Percentiles rank a stretch among this genome's conserved stretches.
Conservation (phyloP, 2,113 vertebrate genomes). For the Cnemophilus loriae region DNA sequence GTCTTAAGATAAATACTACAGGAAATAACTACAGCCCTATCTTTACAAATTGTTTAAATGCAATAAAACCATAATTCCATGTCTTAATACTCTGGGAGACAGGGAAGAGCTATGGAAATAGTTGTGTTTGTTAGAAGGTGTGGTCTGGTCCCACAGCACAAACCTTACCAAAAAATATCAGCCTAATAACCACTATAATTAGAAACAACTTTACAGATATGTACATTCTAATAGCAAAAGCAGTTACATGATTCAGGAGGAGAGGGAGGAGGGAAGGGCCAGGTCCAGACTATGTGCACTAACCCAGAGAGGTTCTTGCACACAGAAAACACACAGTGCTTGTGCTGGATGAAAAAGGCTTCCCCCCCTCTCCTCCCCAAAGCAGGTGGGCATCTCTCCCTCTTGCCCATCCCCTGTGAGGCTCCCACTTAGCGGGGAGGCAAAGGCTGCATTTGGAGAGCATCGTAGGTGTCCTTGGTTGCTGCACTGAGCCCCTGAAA, state of each 20-base stretch:
- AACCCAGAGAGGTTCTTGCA: background rate
- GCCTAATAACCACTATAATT: background rate
- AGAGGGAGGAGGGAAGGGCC: background rate
- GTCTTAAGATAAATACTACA: constrained; percentile 4
- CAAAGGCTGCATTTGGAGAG: constrained; percentile 84
- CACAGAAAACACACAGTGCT: background rate
- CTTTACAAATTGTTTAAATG: background rate
- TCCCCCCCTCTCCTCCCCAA: background rate
- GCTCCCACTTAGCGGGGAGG: constrained; percentile 55
- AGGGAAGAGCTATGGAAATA: background rate
- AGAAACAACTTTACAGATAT: constrained; percentile 36
- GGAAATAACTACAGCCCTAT: background rate
- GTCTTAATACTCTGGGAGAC: background rate
- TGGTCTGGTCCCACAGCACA: background rate
- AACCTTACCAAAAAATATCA: background rate
- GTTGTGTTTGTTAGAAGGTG: background rate
- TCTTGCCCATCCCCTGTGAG: background rate
- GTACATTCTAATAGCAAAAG: constrained; percentile 25
- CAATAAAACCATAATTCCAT: background rate
- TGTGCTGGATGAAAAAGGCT: background rate
- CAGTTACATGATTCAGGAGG: background rate
- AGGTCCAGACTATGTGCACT: background rate
- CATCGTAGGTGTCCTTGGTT: constrained; percentile 87
- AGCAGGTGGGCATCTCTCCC: background rate
- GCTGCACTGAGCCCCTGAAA: constrained; percentile 82